These are phyloP conservation scores for Maniola jurtina DNA, from an alignment of 1,140 invertebrate genomes.

Conservation along the genomic window DNA sequence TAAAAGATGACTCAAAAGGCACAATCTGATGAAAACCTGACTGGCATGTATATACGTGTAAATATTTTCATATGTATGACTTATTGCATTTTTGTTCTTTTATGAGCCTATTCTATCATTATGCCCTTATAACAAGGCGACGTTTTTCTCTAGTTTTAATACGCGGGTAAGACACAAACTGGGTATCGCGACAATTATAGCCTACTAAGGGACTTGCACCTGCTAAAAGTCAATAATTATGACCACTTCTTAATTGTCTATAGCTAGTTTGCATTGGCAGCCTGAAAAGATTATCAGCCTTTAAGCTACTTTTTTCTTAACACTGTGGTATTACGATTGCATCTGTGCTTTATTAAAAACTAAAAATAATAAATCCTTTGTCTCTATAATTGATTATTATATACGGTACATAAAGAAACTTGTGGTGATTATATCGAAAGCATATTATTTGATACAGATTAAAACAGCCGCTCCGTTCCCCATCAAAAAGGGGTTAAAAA, in stretches of 20 bases:
- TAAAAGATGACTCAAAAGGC: conserved; percentile 17
- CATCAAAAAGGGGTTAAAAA: conserved; percentile 12
- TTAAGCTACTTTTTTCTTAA: not conserved
- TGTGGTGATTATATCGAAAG: conserved; percentile 5
- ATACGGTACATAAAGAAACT: conserved; percentile 3
- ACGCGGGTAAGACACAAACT: conserved; percentile 50
- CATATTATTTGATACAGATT: conserved; percentile 22
- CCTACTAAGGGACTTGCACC: conserved; percentile 60
- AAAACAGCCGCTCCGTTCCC: conserved; percentile 4
- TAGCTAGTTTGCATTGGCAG: conserved; percentile 38
- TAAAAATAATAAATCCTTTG: conserved; percentile 3
- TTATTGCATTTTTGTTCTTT: conserved; percentile 44
- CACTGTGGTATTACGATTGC: not conserved
- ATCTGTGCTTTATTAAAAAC: not conserved
- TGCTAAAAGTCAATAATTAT: conserved; percentile 62
- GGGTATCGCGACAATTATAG: conserved; percentile 26
- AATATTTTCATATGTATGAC: conserved; percentile 42
- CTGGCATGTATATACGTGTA: conserved; percentile 29
- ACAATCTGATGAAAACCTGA: conserved; percentile 15
- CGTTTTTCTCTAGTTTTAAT: conserved; percentile 52
- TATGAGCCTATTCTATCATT: conserved; percentile 36
- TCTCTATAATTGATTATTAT: conserved; percentile 1
- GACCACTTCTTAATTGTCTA: conserved; percentile 51
- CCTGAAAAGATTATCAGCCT: conserved; percentile 1
- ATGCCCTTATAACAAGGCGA: conserved; percentile 49